phyloP scores from a whole-genome alignment of 2,888 invertebrate genomes.

The Fissipunctia ypsillon region DNA sequence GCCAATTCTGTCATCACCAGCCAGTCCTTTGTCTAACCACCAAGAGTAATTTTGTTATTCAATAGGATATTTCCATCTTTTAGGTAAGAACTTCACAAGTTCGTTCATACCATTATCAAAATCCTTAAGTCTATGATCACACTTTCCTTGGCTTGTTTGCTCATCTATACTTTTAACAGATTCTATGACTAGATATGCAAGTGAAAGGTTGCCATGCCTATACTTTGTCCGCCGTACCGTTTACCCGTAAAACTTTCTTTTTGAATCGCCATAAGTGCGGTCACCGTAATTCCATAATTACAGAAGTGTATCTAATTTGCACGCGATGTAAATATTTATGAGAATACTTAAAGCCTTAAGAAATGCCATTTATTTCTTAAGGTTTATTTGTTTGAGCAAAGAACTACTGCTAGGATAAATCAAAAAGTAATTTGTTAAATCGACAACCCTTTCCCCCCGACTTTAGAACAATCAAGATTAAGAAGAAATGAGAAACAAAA shows the following conservation, averaged over 20 bases:
- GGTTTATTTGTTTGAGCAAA: neutral
- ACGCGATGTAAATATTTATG: constrained; percentile 27
- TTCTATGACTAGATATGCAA: neutral
- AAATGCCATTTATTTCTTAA: neutral
- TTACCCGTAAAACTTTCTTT: constrained; percentile 26
- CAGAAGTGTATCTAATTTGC: constrained; percentile 17
- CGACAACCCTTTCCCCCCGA: too few relatives aligned
- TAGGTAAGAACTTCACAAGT: neutral
- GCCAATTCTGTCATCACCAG: neutral
- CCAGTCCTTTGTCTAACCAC: neutral
- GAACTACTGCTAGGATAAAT: neutral
- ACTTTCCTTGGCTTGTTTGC: neutral
- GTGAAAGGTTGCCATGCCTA: neutral
- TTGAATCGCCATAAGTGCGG: constrained; percentile 26
- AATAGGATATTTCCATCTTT: neutral
- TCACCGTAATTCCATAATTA: constrained; percentile 41
- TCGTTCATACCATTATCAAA: neutral
- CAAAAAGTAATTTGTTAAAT: neutral
- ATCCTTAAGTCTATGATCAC: neutral
- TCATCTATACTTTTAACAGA: neutral
- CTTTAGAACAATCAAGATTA: neutral
- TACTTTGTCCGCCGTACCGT: neutral
- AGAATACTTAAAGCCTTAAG: neutral
- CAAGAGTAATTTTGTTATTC: neutral
- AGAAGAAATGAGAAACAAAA: neutral